A percentile compares a stretch with the other conserved stretches of the same genome.
Evolutionary conservation across 2,888 invertebrate genomes (phyloP).

Genomic region (Desoria tigrina): DNA sequence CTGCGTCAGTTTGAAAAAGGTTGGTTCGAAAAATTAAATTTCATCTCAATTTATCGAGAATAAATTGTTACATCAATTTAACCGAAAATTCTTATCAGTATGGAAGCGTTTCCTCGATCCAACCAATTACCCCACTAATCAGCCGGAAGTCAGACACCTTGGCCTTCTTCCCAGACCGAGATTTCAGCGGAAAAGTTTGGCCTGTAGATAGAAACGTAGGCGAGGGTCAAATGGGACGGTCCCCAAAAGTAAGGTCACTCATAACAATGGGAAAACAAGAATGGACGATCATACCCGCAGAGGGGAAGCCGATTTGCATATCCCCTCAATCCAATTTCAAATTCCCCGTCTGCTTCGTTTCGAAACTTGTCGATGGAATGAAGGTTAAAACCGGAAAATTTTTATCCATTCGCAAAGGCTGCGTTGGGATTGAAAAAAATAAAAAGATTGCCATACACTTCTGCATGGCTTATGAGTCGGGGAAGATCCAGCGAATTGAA

Average conservation of each 20-base stretch:
- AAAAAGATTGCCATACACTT: neutral
- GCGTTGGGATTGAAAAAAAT: neutral
- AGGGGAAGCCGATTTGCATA: neutral
- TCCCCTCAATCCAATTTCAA: neutral
- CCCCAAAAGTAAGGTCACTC: neutral
- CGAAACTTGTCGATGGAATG: neutral
- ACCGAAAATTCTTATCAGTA: neutral
- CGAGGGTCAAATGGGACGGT: neutral
- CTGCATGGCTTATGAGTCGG: neutral
- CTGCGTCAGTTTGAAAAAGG: neutral
- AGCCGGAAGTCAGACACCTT: neutral
- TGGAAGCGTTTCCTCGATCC: neutral
- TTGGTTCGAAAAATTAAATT: neutral
- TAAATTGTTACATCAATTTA: neutral
- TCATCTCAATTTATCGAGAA: neutral
- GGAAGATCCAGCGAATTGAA: neutral
- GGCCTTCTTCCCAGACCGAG: neutral
- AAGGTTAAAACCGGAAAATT: neutral
- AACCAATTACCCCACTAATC: neutral
- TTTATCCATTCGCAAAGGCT: neutral
- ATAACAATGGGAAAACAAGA: conserved; percentile 1
- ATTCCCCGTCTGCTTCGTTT: neutral
- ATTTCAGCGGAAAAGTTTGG: neutral
- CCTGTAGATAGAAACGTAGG: conserved; percentile 4
- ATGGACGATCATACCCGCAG: neutral